Evolutionary conservation across 2,888 invertebrate species (phyloP).

Genomic region (Nephrotoma guestfalica): DNA sequence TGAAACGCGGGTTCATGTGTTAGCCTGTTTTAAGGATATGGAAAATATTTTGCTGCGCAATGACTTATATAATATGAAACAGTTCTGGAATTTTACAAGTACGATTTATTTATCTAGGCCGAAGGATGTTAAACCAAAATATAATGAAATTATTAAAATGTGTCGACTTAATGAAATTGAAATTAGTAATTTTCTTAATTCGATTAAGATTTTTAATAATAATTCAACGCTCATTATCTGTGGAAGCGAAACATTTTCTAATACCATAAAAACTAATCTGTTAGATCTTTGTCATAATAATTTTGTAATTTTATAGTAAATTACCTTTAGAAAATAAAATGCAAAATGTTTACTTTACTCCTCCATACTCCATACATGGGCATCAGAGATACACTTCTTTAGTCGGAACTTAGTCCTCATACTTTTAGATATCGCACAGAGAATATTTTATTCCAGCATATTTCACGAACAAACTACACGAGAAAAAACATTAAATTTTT

Average conservation of each 20-base stretch:
- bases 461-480: no score
- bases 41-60: conserved; percentile 45
- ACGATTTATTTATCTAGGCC: conserved; percentile 39
- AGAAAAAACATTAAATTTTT: no score
- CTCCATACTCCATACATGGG: no score
- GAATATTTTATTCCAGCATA: no score
- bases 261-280: not conserved
- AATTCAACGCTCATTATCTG: not conserved
- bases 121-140: conserved; percentile 21
- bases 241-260: not conserved
- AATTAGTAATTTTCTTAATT: conserved; percentile 7
- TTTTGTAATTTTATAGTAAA: not conserved
- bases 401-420: no score
- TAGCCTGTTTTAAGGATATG: conserved; percentile 44
- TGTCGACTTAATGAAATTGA: conserved; percentile 9
- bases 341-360: no score
- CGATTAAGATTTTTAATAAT: not conserved
- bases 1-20: conserved; percentile 44
- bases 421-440: no score
- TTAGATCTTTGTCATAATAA: not conserved
- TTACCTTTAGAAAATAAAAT: not conserved
- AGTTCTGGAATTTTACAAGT: conserved; percentile 63
- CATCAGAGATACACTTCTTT: no score
- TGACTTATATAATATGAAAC: conserved; percentile 40
- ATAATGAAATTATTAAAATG: conserved; percentile 19